phyloP scores from a whole-genome alignment of 64 coral and sea anemone genomes.

The Orbicella faveolata region DNA sequence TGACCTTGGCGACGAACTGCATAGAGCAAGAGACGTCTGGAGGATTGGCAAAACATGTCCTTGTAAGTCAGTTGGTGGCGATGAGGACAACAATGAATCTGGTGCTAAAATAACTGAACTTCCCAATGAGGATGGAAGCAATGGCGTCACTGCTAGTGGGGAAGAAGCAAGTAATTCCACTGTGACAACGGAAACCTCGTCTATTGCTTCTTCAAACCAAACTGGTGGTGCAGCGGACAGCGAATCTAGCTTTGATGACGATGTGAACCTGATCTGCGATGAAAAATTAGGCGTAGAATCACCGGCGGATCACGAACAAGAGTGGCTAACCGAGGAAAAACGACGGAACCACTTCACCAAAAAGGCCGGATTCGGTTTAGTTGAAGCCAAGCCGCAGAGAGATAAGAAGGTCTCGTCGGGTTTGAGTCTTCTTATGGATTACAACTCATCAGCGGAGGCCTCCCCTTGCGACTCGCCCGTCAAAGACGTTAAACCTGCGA shows the following conservation, averaged over 20 bases:
- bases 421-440: slow-evolving; percentile 81
- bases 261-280: slow-evolving; percentile 51
- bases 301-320: background rate
- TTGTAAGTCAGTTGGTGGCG: slow-evolving; percentile 13
- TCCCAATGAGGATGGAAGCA: background rate
- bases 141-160: background rate
- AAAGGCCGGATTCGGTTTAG: background rate
- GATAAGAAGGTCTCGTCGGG: slow-evolving; percentile 55
- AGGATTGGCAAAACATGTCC: slow-evolving; percentile 46
- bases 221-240: background rate
- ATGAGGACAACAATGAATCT: slow-evolving; percentile 22
- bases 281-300: slow-evolving; percentile 29
- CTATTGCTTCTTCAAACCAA: background rate
- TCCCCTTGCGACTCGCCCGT: slow-evolving; percentile 36
- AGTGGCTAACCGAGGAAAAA: slow-evolving; percentile 35
- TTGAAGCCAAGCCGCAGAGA: background rate
- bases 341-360: slow-evolving; percentile 28
- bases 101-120: slow-evolving; percentile 17
- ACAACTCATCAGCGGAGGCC: slow-evolving; percentile 74
- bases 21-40: slow-evolving; percentile 53
- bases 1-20: slow-evolving; percentile 52
- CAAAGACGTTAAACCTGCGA: background rate
- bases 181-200: background rate
- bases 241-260: slow-evolving; percentile 12
- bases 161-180: background rate